phyloP scores from a whole-genome alignment of 2,113 vertebrate genomes.

The Oryzias celebensis region DNA sequence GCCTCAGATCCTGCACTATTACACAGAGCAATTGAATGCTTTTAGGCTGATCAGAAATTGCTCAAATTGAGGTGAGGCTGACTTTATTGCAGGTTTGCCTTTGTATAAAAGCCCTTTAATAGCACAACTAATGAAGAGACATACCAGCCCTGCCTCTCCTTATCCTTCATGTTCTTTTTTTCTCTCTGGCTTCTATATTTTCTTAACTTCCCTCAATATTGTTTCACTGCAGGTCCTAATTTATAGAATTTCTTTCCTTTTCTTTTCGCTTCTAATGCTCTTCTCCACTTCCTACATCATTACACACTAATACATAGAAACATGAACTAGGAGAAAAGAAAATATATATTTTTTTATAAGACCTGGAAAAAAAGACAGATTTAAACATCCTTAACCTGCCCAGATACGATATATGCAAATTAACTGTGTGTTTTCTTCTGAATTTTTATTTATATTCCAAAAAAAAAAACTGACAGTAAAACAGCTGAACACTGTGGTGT shows the following conservation, averaged over 20 bases:
- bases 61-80: slow-evolving; percentile 21
- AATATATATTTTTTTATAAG: no score
- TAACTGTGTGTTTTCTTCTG: no score
- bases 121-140: slow-evolving; percentile 38
- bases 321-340: no score
- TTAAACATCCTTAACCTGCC: no score
- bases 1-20: slow-evolving; percentile 17
- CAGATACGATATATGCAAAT: no score
- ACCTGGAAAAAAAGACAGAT: no score
- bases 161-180: slow-evolving; percentile 45
- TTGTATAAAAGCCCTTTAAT: slow-evolving; percentile 44
- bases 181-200: slow-evolving; percentile 13
- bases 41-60: slow-evolving; percentile 22
- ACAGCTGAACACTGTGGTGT: no score
- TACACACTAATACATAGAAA: slow-evolving; percentile 47
- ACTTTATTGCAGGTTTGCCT: slow-evolving; percentile 16
- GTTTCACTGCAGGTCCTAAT: slow-evolving; percentile 43
- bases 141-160: slow-evolving; percentile 17
- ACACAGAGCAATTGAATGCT: slow-evolving; percentile 33
- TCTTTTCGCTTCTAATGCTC: slow-evolving; percentile 35
- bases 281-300: not conserved
- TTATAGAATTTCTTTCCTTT: slow-evolving; percentile 43
- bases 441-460: no score
- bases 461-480: no score
- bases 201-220: slow-evolving; percentile 36